Percentiles rank a stretch among this genome's conserved stretches.
Evolutionary conservation across 1,140 invertebrate genomes (phyloP).

Genomic region (Chironomus tepperi): DNA sequence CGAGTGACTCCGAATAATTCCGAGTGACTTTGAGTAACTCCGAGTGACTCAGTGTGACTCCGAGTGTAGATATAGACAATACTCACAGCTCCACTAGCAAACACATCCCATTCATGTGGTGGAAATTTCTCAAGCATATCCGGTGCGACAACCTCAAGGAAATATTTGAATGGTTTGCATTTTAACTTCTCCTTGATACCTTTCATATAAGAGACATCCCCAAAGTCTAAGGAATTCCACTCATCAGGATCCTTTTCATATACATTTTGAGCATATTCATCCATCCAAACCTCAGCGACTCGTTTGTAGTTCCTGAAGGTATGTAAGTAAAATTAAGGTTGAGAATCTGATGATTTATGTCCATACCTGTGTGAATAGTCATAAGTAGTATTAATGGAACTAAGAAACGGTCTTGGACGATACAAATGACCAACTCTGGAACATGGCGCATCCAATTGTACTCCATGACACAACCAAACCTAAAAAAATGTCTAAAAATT

Average conservation of each 20-base stretch:
- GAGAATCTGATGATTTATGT: too few species aligned
- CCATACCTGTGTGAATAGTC: constrained; percentile 46
- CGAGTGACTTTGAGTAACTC: too few species aligned
- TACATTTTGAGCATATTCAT: constrained; percentile 70
- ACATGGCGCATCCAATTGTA: constrained; percentile 83
- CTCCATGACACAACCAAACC: constrained; percentile 81
- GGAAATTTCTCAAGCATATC: constrained; percentile 68
- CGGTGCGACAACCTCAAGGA: constrained; percentile 70
- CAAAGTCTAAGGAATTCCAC: constrained; percentile 48
- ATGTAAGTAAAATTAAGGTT: too few species aligned
- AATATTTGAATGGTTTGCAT: constrained; percentile 80
- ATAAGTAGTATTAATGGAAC: constrained; percentile 52
- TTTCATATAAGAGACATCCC: constrained; percentile 59
- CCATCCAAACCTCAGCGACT: constrained; percentile 85
- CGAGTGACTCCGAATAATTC: too few species aligned
- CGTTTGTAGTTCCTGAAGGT: constrained; percentile 59
- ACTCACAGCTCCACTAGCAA: constrained; percentile 41
- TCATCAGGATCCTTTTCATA: constrained; percentile 55
- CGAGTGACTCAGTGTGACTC: too few species aligned
- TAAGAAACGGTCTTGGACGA: constrained; percentile 70
- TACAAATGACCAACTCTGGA: constrained; percentile 95
- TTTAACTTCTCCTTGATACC: constrained; percentile 55
- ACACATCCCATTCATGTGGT: constrained; percentile 62
- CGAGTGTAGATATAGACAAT: too few species aligned
- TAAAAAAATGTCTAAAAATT: constrained; percentile 57